These are phyloP conservation scores for Diploscapter pachys DNA, from an alignment of 1,140 invertebrate genomes.

Conservation along the genomic window DNA sequence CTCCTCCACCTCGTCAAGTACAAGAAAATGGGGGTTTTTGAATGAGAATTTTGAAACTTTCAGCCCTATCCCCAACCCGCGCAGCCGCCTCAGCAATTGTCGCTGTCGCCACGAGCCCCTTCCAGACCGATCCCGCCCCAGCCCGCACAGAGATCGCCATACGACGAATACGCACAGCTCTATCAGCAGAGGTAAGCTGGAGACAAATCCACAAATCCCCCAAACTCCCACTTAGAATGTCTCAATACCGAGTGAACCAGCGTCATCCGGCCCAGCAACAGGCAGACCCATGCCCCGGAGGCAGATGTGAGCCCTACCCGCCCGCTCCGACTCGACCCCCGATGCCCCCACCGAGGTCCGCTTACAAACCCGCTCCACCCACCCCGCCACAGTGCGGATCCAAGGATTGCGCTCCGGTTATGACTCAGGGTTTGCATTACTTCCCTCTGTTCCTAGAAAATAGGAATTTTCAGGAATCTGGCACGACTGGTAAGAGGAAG, in stretches of 20 bases:
- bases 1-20: conserved; percentile 27
- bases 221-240: neutral
- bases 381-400: conserved; percentile 21
- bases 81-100: conserved; percentile 12
- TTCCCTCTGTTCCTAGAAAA: conserved; percentile 12
- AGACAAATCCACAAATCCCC: too few relatives aligned
- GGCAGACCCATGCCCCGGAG: conserved; percentile 37
- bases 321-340: conserved; percentile 16
- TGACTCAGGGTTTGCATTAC: conserved; percentile 24
- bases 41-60: neutral
- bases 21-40: neutral
- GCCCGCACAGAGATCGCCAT: conserved; percentile 16
- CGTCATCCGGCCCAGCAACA: conserved; percentile 38
- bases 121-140: conserved; percentile 15
- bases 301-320: conserved; percentile 4
- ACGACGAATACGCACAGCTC: conserved; percentile 24
- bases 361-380: conserved; percentile 32
- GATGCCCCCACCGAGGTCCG: conserved; percentile 5
- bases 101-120: conserved; percentile 6
- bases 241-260: conserved; percentile 25
- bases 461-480: neutral
- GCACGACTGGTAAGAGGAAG: conserved; percentile 40
- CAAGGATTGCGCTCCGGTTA: neutral
- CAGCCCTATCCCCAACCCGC: conserved; percentile 24
- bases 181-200: conserved; percentile 26